Evolutionary conservation across 2,797 vertebrate genomes (phyloP), one percentile per base, ranked within the genome.

Genomic region (Macrochelys suwanniensis): DNA sequence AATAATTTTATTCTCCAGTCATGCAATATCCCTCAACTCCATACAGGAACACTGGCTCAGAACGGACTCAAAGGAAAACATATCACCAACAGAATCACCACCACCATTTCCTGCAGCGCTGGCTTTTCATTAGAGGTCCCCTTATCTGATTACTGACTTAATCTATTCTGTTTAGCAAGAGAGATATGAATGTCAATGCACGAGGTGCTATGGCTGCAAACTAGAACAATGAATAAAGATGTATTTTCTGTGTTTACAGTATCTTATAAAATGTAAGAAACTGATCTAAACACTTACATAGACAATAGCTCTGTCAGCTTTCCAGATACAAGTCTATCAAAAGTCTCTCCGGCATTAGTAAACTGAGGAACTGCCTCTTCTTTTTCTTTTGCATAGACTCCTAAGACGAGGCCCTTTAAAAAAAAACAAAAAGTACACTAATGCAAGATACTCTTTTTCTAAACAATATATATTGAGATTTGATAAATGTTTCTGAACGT

Each of bases 351-450:
- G 1, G 99, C 98, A 23, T 98, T 98, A 6, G 99, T 99, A 82
- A 99, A 97, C 65, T 98, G 98, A 76, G 98, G 59, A 16, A 76
- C 68, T 2, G 93, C 97, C 23, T 98, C 98, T 16, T 99, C 98
- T 71, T 98, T 98, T 92, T 98, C 98, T 23, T 98, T 98, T 37
- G 98, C 98, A 97, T 99, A 99, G 79, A 99, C 97, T 61, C 99
- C 99, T 85, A 99, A 97, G 87, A 99, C 98, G 71, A 99, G 98
- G 85, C 99, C 99, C 99, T 99, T 90, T 56, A 80, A 49, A 82
- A 28, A 82, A 85, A 23, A 16, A 65, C 59, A 82, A 51, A 80
- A 71, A 7, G 3, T 0, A 0, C 2, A 1, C 82, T 80, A 83
- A 37, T 3, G 3, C n/a, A 83, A 88, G 50, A 17, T 49, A 19